phyloP scores from a whole-genome alignment of 2,888 invertebrate genomes.

The Trilocha varians region DNA sequence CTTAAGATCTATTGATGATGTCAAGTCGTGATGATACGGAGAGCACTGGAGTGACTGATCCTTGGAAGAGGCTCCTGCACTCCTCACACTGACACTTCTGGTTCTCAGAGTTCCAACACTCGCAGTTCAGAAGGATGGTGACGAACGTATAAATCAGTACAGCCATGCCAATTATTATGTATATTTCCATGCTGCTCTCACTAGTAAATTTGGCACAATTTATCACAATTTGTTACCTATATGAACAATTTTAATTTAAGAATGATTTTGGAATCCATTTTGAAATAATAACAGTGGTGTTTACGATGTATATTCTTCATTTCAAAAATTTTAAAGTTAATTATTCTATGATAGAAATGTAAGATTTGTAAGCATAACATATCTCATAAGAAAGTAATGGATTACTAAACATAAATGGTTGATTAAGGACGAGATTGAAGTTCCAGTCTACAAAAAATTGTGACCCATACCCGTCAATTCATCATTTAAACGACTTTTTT shows the following conservation, averaged over 20 bases:
- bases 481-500: constrained; percentile 38
- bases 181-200: constrained; percentile 51
- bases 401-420: too few species aligned
- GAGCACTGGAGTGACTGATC: constrained; percentile 25
- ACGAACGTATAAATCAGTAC: constrained; percentile 51
- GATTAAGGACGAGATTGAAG: too few species aligned
- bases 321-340: too few species aligned
- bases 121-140: constrained; percentile 40
- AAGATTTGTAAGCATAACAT: too few species aligned
- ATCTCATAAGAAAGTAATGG: too few species aligned
- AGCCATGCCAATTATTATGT: constrained; percentile 53
- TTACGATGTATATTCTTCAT: too few species aligned
- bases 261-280: background rate
- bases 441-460: constrained; percentile 7
- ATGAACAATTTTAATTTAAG: background rate
- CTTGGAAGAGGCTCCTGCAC: constrained; percentile 41
- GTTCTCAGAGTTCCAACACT: constrained; percentile 44
- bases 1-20: constrained; percentile 28
- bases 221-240: constrained; percentile 21
- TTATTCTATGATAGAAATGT: too few species aligned
- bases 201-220: constrained; percentile 23
- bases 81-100: constrained; percentile 57
- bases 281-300: constrained; percentile 24
- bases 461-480: constrained; percentile 20
- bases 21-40: constrained; percentile 52